Evolutionary conservation across 2,888 invertebrate species (phyloP), one percentile per base, ranked within the genome.

Genomic region (Drosophila recens): DNA sequence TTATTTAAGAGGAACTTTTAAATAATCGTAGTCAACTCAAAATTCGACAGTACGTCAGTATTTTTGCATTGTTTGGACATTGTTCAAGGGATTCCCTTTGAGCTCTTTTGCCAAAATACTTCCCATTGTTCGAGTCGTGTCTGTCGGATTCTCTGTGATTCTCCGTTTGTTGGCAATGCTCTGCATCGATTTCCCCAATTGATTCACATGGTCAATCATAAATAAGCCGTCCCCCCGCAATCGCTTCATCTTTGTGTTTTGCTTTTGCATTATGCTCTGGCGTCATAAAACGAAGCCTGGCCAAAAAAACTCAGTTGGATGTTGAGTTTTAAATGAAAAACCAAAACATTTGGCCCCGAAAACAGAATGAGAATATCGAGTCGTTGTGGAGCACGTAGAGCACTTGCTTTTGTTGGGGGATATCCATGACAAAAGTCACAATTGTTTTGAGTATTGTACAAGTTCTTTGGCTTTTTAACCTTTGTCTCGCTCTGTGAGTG

Each of bases 391-490:
- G 34, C 72, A 56, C 66, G 58, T 53, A 64, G 30, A 34, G 64
- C 54, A 66, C 58, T 73, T 74, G 75, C 48, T 56, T 34, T 66
- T 66, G 56, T 46, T 64, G 58, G 43, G 45, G 43, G 33, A 53
- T 43, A 75, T 54, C 57, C 68, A 64, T 68, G 58, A 68, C 61
- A 76, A 69, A 48, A 79, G 76, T 79, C 68, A 43, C 80, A 79
- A 79, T 76, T 79, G 76, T 76, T 76, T 75, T 43, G 57, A 63
- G 67, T 49, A 59, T 56, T 51, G 42, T 58, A 59, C 54, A 43
- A 70, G 67, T 64, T 64, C 54, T 48, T 68, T 57, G 68, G 49
- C 79, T 67, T 70, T 72, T 57, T 64, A 67, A 66, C 79, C 72
- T 67, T 43, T 53, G 42, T 15, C 2, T 15, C 10, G n/a, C 8